Evolutionary conservation across 1,140 invertebrate species (phyloP).

Genomic region (Anastatus disparis): DNA sequence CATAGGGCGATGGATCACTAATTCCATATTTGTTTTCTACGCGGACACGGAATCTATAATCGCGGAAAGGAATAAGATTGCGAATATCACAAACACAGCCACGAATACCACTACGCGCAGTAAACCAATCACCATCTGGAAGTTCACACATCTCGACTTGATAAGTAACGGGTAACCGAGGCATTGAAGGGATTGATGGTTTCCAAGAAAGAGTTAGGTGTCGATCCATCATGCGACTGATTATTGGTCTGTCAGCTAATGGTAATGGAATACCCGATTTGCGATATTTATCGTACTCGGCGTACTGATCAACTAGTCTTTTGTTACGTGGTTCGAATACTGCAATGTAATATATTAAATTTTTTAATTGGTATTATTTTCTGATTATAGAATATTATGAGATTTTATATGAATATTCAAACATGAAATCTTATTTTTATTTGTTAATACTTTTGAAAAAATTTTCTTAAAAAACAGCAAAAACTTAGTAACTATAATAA

Average conservation of each 20-base stretch:
- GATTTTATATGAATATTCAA: no score
- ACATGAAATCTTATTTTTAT: no score
- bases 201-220: slow-evolving; percentile 90
- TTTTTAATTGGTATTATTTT: no score
- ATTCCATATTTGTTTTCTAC: slow-evolving; percentile 97
- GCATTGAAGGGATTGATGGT: slow-evolving; percentile 84
- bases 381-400: no score
- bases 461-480: no score
- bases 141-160: slow-evolving; percentile 92
- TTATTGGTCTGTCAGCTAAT: slow-evolving; percentile 86
- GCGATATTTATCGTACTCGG: slow-evolving; percentile 85
- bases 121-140: slow-evolving; percentile 89
- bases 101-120: slow-evolving; percentile 81
- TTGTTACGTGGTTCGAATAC: slow-evolving; percentile 78
- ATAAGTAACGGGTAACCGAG: slow-evolving; percentile 89
- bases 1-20: slow-evolving; percentile 93
- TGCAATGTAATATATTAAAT: no score
- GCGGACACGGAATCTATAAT: slow-evolving; percentile 92
- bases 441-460: no score
- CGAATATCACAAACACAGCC: slow-evolving; percentile 87
- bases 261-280: slow-evolving; percentile 84
- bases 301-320: slow-evolving; percentile 82
- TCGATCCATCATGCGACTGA: slow-evolving; percentile 87
- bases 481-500: no score
- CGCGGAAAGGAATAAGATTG: slow-evolving; percentile 84